phyloP scores from a whole-genome alignment of 2,797 vertebrate species.

The Phyllotis vaccarum region DNA sequence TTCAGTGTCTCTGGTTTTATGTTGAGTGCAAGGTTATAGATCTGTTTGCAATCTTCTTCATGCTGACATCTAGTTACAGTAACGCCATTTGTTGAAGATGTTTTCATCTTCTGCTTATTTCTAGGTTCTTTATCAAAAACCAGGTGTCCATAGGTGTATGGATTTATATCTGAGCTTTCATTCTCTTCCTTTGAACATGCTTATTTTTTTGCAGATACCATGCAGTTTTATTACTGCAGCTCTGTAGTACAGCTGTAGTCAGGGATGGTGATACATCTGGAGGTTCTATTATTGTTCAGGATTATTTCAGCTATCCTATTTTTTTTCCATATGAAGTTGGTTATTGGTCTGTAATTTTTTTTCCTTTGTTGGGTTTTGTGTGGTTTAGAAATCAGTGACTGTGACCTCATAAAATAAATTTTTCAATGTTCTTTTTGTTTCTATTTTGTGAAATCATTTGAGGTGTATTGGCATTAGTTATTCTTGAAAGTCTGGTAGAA shows the following conservation, averaged over 20 bases:
- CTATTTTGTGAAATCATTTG: neutral
- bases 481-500: neutral
- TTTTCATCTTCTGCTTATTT: too few relatives aligned
- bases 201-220: neutral
- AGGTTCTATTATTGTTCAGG: neutral
- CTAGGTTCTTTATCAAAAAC: too few relatives aligned
- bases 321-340: neutral
- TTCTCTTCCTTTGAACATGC: neutral
- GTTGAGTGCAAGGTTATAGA: too few relatives aligned
- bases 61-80: too few relatives aligned
- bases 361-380: neutral
- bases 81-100: too few relatives aligned
- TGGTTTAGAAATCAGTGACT: neutral
- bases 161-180: neutral
- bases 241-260: neutral
- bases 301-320: neutral
- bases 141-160: neutral
- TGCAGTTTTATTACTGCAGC: neutral
- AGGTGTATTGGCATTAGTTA: neutral
- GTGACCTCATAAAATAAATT: neutral
- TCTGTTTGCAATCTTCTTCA: too few relatives aligned
- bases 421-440: neutral
- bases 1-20: too few relatives aligned
- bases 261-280: neutral
- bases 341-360: neutral